Evolutionary conservation across 35 echinoderm and acorn worm species (phyloP), one percentile per base, ranked within the genome.

Genomic region (Amphiura filiformis): DNA sequence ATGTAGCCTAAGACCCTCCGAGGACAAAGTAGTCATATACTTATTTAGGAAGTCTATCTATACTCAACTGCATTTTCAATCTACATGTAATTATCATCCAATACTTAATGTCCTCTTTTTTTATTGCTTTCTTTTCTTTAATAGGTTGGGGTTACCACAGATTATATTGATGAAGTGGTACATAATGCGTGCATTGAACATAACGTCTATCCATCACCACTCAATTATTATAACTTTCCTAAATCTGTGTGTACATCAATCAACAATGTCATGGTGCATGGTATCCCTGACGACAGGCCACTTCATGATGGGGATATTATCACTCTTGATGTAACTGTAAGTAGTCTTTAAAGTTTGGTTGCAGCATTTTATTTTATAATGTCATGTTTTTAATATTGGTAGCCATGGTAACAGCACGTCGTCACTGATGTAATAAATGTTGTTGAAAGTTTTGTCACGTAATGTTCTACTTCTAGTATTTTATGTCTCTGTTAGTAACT

Each of bases 201-300:
- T 52, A 89, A 88, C n/a, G 89, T 80, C 23, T 99, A 99, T 64
- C 96, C 96, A 22, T 99, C 96, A 35, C 88, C 96, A 38, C 87
- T 99, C 31, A 89, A 95, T 56, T 99, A 99, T 81, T 92, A 91
- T 64, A 39, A 56, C 49, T 99, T 90, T 49, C 96, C 96, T 31
- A 99, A 99, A 61, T 99, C 96, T 44, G 87, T 99, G 7, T 99
- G 96, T 85, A 99, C 96, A 44, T 99, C 96, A 35, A 89, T 99
- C 32, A 99, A 95, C 34, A 99, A 99, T 90, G 81, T 99, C 4
- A 80, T 93, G 78, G 90, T 92, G 23, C 96, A 99, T 88, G 96
- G 96, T 34, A 92, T 99, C n/a, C 96, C 96, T 36, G 96, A 99
- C 75, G 85, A 76, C 37, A 86, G 93, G 65, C 93, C 89, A 18